A percentile compares a stretch with the other conserved stretches of the same genome.
These are phyloP conservation scores for Nycticorax nycticorax DNA, from an alignment of 2,113 vertebrate genomes.

Conservation along the genomic window DNA sequence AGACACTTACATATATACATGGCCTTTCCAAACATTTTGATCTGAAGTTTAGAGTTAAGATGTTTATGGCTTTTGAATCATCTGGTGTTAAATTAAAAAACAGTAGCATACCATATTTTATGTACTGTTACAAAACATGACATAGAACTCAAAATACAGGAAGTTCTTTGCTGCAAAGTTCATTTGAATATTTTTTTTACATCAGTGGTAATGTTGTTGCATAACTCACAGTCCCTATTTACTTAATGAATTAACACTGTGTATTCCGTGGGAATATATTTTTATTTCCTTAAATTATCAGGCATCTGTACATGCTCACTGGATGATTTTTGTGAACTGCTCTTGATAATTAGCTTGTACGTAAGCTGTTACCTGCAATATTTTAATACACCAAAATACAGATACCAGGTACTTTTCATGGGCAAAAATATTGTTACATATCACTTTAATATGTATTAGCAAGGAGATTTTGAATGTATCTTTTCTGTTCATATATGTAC, in stretches of 20 bases:
- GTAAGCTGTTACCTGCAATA: neutral
- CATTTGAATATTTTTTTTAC: neutral
- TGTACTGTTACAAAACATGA: neutral
- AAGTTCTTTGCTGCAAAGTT: neutral
- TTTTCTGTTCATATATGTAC: neutral
- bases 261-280: neutral
- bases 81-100: no score
- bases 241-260: neutral
- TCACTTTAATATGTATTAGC: neutral
- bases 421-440: neutral
- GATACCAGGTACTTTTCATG: neutral
- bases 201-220: neutral
- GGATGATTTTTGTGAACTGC: neutral
- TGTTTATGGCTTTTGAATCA: no score
- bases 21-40: no score
- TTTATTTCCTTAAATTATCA: neutral
- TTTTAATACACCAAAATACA: neutral
- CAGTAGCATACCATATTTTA: neutral
- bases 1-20: no score
- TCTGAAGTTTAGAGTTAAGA: no score
- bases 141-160: neutral
- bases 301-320: neutral
- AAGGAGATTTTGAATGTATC: neutral
- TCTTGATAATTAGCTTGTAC: neutral
- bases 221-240: neutral